These are phyloP conservation scores for Chrysogorgia sp. DNA, from an alignment of 92 coral and sea anemone genomes.

Conservation along the genomic window DNA sequence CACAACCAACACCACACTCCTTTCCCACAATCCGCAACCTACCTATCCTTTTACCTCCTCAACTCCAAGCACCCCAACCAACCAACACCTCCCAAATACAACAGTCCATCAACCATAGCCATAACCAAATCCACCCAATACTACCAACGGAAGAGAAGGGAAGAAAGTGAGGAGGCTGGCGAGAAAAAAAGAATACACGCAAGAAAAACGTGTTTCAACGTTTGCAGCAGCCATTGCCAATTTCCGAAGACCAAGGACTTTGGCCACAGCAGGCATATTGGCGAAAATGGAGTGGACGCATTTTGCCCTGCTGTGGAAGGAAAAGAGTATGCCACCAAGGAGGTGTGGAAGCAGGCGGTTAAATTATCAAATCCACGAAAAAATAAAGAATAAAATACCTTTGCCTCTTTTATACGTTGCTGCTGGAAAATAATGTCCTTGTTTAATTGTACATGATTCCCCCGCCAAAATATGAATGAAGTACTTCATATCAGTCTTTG, in stretches of 20 bases:
- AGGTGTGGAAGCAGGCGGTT: slow-evolving; percentile 22
- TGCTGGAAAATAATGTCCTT: too few species aligned
- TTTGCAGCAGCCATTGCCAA: slow-evolving; percentile 41
- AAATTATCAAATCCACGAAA: slow-evolving; percentile 23
- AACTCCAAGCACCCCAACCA: too few species aligned
- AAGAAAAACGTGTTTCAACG: slow-evolving; percentile 25
- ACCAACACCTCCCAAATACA: too few species aligned
- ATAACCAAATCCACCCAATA: slow-evolving; percentile 23
- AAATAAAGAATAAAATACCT: background rate
- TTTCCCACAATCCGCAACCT: too few species aligned
- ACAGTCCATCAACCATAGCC: slow-evolving; percentile 3
- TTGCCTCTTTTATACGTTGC: too few species aligned
- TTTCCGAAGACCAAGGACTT: slow-evolving; percentile 18
- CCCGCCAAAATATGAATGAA: too few species aligned
- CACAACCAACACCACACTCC: slow-evolving; percentile 26
- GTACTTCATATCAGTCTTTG: slow-evolving; percentile 9
- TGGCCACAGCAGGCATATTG: too few species aligned
- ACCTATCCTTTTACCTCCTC: too few species aligned
- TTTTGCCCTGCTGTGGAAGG: slow-evolving; percentile 48
- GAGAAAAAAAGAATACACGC: slow-evolving; percentile 7
- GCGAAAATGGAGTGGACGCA: too few species aligned
- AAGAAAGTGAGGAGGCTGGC: background rate
- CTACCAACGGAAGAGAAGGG: slow-evolving; percentile 30
- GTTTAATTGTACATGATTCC: too few species aligned
- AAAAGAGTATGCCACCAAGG: background rate